Conservation (phyloP, 2,113 vertebrate species). For the Noctilio leporinus region DNA sequence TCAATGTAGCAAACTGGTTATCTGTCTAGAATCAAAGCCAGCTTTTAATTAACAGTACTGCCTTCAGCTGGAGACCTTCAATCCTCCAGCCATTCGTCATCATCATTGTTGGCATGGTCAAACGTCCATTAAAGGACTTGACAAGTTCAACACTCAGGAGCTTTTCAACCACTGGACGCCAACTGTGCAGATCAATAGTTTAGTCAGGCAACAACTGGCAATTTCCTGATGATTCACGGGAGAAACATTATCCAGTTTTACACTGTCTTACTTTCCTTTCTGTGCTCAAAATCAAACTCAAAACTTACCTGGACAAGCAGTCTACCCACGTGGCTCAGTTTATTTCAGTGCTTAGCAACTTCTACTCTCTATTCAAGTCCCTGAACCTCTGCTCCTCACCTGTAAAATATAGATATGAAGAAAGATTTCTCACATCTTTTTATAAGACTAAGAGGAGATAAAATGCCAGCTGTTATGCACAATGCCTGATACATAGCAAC, state of each 20-base stretch:
- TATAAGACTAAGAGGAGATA: not conserved
- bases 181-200: not conserved
- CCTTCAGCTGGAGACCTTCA: not conserved
- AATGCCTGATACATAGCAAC: not conserved
- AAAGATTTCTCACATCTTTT: not conserved
- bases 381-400: not conserved
- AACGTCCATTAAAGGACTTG: not conserved
- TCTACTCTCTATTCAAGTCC: not conserved
- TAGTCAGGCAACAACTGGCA: not conserved
- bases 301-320: not conserved
- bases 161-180: not conserved
- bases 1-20: not conserved
- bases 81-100: not conserved
- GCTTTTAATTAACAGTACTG: not conserved
- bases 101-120: not conserved
- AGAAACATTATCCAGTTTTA: not conserved
- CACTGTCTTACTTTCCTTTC: not conserved
- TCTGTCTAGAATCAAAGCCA: not conserved
- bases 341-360: not conserved
- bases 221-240: not conserved
- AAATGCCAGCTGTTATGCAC: not conserved
- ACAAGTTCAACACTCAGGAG: not conserved
- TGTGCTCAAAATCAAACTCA: not conserved
- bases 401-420: not conserved
- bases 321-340: not conserved